Evolutionary conservation across 2,888 invertebrate species (phyloP).

Genomic region (Thysanoteuthis rhombus): DNA sequence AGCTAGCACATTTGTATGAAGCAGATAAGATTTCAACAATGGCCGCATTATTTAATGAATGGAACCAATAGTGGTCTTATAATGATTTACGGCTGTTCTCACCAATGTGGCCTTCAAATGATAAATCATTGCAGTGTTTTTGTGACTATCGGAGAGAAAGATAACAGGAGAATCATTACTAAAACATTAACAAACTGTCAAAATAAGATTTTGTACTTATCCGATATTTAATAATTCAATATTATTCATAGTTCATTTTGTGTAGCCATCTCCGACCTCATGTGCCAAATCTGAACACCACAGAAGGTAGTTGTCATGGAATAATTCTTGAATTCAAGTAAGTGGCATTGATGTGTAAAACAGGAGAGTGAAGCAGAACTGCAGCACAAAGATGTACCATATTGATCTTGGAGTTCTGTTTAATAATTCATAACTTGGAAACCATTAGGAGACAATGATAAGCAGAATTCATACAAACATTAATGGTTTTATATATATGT

Average conservation of each 20-base stretch:
- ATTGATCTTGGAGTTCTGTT: background rate
- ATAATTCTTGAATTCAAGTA: background rate
- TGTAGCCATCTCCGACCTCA: background rate
- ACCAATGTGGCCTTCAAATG: background rate
- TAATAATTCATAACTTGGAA: background rate
- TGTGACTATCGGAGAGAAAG: background rate
- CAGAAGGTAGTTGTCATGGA: background rate
- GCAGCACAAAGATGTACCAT: background rate
- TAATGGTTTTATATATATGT: background rate
- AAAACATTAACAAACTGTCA: background rate
- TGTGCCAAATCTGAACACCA: background rate
- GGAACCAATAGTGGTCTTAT: background rate
- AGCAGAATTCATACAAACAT: background rate
- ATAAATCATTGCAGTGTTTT: background rate
- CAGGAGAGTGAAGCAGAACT: background rate
- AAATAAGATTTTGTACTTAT: slow-evolving; percentile 1
- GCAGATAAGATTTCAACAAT: background rate
- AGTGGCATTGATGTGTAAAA: background rate
- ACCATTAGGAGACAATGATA: slow-evolving; percentile 12
- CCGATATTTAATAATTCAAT: background rate
- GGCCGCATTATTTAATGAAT: background rate
- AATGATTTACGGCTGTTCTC: background rate
- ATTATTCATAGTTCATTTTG: background rate
- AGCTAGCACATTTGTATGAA: background rate
- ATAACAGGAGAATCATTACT: background rate